Evolutionary conservation across 2,113 vertebrate genomes (phyloP), one percentile per base, ranked within the genome.

Genomic region (Nannospalax galili): DNA sequence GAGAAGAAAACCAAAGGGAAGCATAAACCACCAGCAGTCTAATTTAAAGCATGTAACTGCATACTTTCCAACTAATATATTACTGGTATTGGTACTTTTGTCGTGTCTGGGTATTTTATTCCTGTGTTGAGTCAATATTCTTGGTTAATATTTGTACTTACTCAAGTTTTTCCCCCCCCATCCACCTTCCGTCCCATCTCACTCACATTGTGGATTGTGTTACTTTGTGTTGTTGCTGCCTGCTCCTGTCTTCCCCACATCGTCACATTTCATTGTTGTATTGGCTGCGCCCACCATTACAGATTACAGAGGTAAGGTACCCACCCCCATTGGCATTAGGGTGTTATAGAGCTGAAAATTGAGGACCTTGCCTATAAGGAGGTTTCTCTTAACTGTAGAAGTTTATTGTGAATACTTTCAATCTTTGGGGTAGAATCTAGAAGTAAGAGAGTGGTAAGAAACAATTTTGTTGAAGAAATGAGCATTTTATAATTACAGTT

Each of bases 201-300:
- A 98, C 98, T 98, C 98, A 98, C 98, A 96, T 87, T 98, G 98
- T 99, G 98, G 98, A 98, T 98, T 99, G 98, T 99, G 97, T 98
- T 98, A 95, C 98, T 98, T 98, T 99, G 98, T 99, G 98, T 99
- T 97, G 97, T 98, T 97, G 98, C 98, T 98, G 98, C 98, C 98
- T 98, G 98, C 98, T 98, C 97, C 98, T 97, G 96, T 98, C 98
- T 98, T 98, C 98, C 98, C 98, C 98, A 98, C 98, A 97, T 98
- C 98, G 98, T 98, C 98, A 98, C 98, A 98, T 98, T 98, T 98
- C 98, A 99, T 98, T 99, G 98, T 99, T 98, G 98, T 98, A 98
- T 98, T 98, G 98, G 98, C 98, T 58, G 97, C 98, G 98, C 95
- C 98, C 98, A 98, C 98, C 98, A 98, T 98, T 98, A 98, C 98